phyloP scores from a whole-genome alignment of 2,797 vertebrate genomes.

The Myioborus miniatus region DNA sequence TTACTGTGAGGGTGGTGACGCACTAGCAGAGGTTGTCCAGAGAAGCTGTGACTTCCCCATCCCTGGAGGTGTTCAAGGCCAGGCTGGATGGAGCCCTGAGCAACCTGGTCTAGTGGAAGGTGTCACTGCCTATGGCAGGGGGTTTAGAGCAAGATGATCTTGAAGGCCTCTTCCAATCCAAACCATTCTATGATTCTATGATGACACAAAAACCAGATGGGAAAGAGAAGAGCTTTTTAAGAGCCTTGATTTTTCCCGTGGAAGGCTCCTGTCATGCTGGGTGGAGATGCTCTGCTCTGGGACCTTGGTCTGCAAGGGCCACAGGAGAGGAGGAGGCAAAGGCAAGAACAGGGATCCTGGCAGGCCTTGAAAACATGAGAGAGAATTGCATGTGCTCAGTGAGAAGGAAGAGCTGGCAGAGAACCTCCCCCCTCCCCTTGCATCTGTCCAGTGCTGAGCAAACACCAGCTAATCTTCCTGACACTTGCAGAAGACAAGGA shows the following conservation, averaged over 20 bases:
- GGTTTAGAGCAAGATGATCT: neutral
- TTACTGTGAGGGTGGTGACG: neutral
- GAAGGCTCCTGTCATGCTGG: neutral
- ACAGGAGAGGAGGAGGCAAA: neutral
- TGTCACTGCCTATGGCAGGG: neutral
- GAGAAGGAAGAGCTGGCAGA: slow-evolving; percentile 27
- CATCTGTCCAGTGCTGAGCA: neutral
- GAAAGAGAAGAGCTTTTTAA: neutral
- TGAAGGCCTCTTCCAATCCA: neutral
- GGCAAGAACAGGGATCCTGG: neutral
- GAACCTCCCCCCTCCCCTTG: neutral
- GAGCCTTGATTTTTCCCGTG: neutral
- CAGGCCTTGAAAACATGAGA: neutral
- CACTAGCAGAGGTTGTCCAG: neutral
- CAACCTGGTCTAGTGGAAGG: neutral
- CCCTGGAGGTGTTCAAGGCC: neutral
- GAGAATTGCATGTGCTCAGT: neutral
- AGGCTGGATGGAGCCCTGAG: neutral
- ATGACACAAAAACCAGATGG: neutral
- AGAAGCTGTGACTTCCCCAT: neutral
- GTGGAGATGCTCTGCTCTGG: neutral
- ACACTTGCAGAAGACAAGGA: neutral
- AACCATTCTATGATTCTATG: neutral
- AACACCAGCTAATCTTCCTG: slow-evolving; percentile 26
- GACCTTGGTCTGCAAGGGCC: neutral